These are phyloP conservation scores for Vanacampus margaritifer DNA, from an alignment of 2,113 vertebrate genomes.

Conservation along the genomic window DNA sequence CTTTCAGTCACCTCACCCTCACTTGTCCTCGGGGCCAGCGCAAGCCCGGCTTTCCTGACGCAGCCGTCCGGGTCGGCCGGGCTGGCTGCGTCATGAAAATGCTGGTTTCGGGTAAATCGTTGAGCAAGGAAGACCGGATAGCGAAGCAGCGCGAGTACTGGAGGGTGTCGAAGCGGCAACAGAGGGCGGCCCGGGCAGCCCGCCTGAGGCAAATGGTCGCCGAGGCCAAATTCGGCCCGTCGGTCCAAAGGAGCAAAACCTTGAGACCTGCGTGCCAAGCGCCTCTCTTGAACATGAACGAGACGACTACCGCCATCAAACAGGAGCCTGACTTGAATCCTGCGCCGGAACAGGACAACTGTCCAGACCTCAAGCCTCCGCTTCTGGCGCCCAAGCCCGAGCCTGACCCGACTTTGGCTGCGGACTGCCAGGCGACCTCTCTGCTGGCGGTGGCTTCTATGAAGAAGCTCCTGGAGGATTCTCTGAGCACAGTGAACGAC, in stretches of 20 bases:
- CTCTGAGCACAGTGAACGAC: conserved; percentile 62
- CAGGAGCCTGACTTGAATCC: conserved; percentile 57
- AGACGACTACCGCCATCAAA: conserved; percentile 45
- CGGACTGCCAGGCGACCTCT: conserved; percentile 69
- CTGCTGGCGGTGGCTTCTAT: conserved; percentile 75
- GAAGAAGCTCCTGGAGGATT: conserved; percentile 76
- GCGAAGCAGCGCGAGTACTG: conserved; percentile 69
- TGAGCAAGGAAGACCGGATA: conserved; percentile 62
- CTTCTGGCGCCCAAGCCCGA: conserved; percentile 39
- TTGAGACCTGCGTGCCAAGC: conserved; percentile 25
- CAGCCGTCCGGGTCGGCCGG: not conserved
- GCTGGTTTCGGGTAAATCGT: not conserved
- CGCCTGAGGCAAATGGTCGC: conserved; percentile 44
- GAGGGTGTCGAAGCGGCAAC: conserved; percentile 72
- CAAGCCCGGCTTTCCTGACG: not conserved
- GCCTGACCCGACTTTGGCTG: conserved; percentile 38
- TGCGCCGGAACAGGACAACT: conserved; percentile 40
- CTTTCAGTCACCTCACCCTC: conserved; percentile 38
- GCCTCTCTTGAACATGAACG: not conserved
- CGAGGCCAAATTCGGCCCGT: conserved; percentile 26
- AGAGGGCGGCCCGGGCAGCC: conserved; percentile 61
- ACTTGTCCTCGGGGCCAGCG: conserved; percentile 25
- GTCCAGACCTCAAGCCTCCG: conserved; percentile 50
- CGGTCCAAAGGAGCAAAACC: conserved; percentile 39
- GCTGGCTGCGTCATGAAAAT: conserved; percentile 55